Percentiles rank a stretch among this genome's conserved stretches.
These are phyloP conservation scores for Centropus unirufus DNA, from an alignment of 2,113 vertebrate species.

Conservation along the genomic window DNA sequence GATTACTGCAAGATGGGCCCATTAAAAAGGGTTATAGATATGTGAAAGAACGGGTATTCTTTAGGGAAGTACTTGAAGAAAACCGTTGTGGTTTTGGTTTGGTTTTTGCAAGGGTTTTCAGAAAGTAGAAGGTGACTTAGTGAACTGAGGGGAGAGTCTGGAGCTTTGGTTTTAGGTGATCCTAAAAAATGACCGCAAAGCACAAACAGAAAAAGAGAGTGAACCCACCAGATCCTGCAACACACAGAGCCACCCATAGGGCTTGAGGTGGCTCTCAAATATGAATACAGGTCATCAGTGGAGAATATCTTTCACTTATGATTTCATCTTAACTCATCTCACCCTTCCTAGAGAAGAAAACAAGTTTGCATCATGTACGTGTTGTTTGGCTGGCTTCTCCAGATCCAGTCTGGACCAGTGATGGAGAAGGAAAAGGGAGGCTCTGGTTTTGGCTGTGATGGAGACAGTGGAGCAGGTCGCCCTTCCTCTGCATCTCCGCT, in stretches of 20 bases:
- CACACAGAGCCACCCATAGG: not conserved
- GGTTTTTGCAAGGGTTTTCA: not conserved
- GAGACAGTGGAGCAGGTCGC: not conserved
- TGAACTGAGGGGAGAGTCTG: not conserved
- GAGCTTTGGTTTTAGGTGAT: not conserved
- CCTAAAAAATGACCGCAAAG: not conserved
- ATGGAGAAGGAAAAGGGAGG: not conserved
- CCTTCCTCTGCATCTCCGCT: not conserved
- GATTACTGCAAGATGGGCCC: not conserved
- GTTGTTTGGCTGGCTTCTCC: not conserved
- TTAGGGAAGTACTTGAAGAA: not conserved
- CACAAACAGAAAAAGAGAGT: not conserved
- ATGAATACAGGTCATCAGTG: not conserved
- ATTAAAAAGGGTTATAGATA: not conserved
- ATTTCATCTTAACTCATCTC: not conserved
- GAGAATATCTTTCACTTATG: not conserved
- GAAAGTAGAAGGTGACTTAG: not conserved
- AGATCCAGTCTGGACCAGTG: not conserved
- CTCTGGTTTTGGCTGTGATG: not conserved
- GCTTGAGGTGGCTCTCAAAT: not conserved
- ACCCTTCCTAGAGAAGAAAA: not conserved
- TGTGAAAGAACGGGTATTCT: not conserved
- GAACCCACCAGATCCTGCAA: not conserved
- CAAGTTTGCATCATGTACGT: not conserved
- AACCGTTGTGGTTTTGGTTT: fast-evolving